Percentiles rank a stretch among this genome's conserved stretches.
phyloP scores from a whole-genome alignment of 2,113 vertebrate genomes.

The Apistogramma diplotaenia region DNA sequence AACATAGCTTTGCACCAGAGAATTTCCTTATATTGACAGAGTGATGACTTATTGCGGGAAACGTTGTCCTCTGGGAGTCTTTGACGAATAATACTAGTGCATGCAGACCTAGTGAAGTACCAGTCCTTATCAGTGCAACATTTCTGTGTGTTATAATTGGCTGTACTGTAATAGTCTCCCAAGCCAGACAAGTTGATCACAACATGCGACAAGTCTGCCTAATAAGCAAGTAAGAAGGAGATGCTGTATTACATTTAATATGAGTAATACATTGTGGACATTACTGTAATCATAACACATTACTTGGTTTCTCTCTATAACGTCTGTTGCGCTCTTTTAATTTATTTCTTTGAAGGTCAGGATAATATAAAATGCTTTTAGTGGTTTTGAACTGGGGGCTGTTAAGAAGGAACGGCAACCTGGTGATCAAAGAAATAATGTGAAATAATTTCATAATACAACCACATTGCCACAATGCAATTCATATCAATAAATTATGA shows the following conservation, averaged over 20 bases:
- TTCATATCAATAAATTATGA: neutral
- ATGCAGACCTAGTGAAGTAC: neutral
- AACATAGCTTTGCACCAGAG: constrained; percentile 53
- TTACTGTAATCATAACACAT: neutral
- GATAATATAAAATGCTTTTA: neutral
- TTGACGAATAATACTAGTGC: constrained; percentile 18
- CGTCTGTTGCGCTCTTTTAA: neutral
- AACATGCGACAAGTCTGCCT: neutral
- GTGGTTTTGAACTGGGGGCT: neutral
- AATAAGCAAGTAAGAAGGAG: neutral
- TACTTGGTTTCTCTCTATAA: neutral
- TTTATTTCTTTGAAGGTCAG: neutral
- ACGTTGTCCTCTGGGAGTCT: constrained; percentile 30
- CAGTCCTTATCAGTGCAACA: neutral
- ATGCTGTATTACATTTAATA: neutral
- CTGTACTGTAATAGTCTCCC: neutral
- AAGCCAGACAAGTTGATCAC: constrained; percentile 2
- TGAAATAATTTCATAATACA: neutral
- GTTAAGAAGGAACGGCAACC: neutral
- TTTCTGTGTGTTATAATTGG: neutral
- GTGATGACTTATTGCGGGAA: constrained; percentile 32
- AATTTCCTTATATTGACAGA: constrained; percentile 38
- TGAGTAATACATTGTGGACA: neutral
- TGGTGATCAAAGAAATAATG: neutral
- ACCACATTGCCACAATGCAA: neutral